A percentile compares a stretch with the other conserved stretches of the same genome.
phyloP scores from a whole-genome alignment of 2,888 invertebrate species.

The Portevinia maculata region DNA sequence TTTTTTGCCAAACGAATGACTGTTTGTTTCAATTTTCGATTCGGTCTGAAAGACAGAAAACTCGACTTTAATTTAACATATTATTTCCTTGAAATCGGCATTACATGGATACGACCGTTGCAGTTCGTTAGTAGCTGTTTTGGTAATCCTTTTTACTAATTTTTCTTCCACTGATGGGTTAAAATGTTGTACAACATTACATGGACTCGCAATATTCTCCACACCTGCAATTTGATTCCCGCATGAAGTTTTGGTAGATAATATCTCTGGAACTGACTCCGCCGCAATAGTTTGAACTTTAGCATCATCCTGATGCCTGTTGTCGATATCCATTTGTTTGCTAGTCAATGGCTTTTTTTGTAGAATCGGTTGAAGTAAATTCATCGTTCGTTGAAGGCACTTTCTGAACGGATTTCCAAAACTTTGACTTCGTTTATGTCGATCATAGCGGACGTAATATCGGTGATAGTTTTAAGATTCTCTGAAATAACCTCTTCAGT shows the following conservation, averaged over 20 bases:
- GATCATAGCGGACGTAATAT: too few relatives aligned
- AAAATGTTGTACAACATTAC: too few relatives aligned
- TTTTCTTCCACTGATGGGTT: neutral
- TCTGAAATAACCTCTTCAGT: too few relatives aligned
- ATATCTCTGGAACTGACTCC: neutral
- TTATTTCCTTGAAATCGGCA: neutral
- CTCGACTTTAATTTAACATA: neutral
- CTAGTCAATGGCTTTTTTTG: too few relatives aligned
- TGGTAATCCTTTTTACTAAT: neutral
- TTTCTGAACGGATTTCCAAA: too few relatives aligned
- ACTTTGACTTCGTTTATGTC: too few relatives aligned
- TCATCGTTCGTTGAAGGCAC: too few relatives aligned
- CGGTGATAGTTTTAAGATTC: too few relatives aligned
- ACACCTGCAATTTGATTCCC: neutral
- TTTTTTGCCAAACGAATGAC: neutral
- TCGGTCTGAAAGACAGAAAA: neutral
- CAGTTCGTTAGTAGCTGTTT: neutral
- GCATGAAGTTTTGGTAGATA: neutral
- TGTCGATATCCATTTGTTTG: too few relatives aligned
- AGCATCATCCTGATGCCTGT: too few relatives aligned
- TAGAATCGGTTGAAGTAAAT: too few relatives aligned
- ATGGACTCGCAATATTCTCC: neutral
- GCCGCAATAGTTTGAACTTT: neutral
- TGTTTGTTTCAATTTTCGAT: neutral
- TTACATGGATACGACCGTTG: neutral